Base-by-base conservation (phyloP, 2,888 invertebrate genomes). In the Diploptera punctata region DNA sequence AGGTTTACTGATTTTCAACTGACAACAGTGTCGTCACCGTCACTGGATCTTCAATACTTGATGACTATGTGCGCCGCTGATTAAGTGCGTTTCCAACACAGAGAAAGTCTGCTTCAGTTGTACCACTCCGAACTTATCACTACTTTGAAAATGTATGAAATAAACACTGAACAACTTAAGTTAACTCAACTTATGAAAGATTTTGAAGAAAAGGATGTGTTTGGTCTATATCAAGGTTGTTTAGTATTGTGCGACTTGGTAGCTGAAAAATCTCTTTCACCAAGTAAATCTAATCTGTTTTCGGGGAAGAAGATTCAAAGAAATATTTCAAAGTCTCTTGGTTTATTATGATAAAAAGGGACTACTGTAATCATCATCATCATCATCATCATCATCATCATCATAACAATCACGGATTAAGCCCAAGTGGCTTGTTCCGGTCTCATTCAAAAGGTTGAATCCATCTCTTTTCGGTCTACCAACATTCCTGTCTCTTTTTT, bases 161-260 rank as follows among this genome's bases (percentile, higher is more conserved):
- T 38, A 16, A 54, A 49, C 4, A 9, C 44, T 10, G 33, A 18
- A 0, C 10, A 44, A 21, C 18, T 74, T 24, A 76, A 76, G 18
- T 19, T 77, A 31, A 73, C 75, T 18, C 76, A 75, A 68, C 65
- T 79, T 49, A 73, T 74, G n/a, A 62, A 76, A 21, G 78, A 79
- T 44, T 78, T 78, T 65, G 70, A 77, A 24, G 71, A 70, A 26
- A 72, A 76, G 69, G 57, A 73, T 16, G 47, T 74, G 61, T 78
- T 76, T 67, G 78, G 77, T 24, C 74, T 78, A n/a, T n/a, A n/a
- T n/a, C n/a, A n/a, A n/a, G n/a, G n/a, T n/a, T n/a, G n/a, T n/a
- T n/a, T n/a, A n/a, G n/a, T n/a, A n/a, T n/a, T n/a, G n/a, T n/a
- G n/a, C n/a, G n/a, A n/a, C n/a, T n/a, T n/a, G n/a, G n/a, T n/a